Evolutionary conservation across 2,113 vertebrate genomes (phyloP), one percentile per base, ranked within the genome.

Genomic region (Cyanistes caeruleus): DNA sequence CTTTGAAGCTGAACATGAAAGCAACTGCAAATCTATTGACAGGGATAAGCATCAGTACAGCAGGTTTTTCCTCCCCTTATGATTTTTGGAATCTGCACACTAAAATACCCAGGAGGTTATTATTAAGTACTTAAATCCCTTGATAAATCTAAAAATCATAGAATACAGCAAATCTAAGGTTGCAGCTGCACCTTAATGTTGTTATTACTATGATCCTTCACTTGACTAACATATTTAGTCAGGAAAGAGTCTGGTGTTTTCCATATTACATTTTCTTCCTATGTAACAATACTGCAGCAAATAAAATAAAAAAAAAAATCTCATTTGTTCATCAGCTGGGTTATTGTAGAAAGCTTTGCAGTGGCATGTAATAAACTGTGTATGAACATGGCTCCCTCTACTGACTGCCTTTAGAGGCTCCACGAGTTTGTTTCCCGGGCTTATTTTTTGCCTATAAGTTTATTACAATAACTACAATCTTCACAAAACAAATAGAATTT

Each of bases 331-430:
- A 31, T 59, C 33, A 69, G 2, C 19, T 84, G 49, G 1, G 8
- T 79, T 91, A 62, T 79, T 89, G 81, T 41, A 79, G 33, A 69
- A 35, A 65, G 35, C 33, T 91, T 87, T 75, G 13, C 44, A 80
- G 48, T 7, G 39, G 13, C 15, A 49, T 22, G 22, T 39, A 75
- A 63, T 56, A 70, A 89, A 68, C n/a, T 72, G 28, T 2, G 0
- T 53, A 17, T 75, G 75, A 86, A 27, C 31, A 68, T 18, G 28
- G 79, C 85, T 93, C 93, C 88, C 95, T 94, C 95, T 96, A 90
- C 79, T 78, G 95, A 70, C 67, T 67, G 11, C 12, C 6, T 74
- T 77, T 35, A 68, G 13, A 70, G 30, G 12, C 7, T 51, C 16
- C 49, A 52, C 65, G 7, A 62, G 3, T 15, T 64, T 31, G 1